These are phyloP conservation scores for Hydrophis major DNA, from an alignment of 2,797 vertebrate species.

Conservation along the genomic window DNA sequence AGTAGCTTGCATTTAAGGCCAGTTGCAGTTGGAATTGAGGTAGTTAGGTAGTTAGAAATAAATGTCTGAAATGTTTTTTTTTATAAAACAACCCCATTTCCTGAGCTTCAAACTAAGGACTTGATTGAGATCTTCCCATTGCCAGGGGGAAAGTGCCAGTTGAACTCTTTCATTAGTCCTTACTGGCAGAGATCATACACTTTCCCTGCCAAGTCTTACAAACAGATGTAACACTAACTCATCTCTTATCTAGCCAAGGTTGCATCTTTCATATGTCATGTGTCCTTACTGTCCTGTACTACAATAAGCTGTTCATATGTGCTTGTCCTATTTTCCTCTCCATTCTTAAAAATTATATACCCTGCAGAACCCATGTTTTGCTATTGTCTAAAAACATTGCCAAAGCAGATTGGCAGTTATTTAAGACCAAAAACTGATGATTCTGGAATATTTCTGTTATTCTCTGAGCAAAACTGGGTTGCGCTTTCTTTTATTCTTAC, in stretches of 20 bases:
- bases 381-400: background rate
- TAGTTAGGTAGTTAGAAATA: background rate
- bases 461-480: constrained; percentile 22
- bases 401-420: background rate
- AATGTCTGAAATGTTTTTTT: background rate
- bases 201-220: constrained; percentile 13
- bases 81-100: background rate
- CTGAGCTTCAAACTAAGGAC: constrained; percentile 6
- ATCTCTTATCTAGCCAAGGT: constrained; percentile 13
- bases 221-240: constrained; percentile 5
- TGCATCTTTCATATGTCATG: constrained; percentile 5
- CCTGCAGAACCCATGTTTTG: background rate
- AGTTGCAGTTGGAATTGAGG: no score
- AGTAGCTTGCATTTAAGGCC: no score
- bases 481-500: constrained; percentile 41
- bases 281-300: background rate
- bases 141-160: constrained; percentile 13
- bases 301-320: background rate
- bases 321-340: background rate
- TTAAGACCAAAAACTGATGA: background rate
- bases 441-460: background rate
- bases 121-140: background rate
- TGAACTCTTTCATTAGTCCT: constrained; percentile 26
- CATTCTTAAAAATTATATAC: background rate
- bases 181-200: background rate